These are phyloP conservation scores for Diogma glabrata DNA, from an alignment of 2,888 invertebrate species.

Conservation along the genomic window DNA sequence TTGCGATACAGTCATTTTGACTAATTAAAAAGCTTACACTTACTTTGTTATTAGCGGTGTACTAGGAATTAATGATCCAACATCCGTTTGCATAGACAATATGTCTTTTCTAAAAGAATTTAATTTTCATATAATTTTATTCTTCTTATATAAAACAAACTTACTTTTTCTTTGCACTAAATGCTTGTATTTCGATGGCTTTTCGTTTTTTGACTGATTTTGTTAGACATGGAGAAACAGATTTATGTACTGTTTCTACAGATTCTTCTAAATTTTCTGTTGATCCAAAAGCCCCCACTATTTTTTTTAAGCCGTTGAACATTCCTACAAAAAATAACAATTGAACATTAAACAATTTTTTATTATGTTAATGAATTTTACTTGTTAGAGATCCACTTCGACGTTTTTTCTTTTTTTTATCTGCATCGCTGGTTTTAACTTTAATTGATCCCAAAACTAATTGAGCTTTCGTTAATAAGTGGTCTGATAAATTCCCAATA, in stretches of 20 bases:
- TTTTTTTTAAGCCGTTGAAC: conserved; percentile 64
- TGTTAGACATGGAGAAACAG: conserved; percentile 46
- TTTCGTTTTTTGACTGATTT: conserved; percentile 55
- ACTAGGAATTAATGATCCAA: conserved; percentile 42
- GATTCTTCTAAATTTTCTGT: conserved; percentile 36
- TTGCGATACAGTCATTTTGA: too few species aligned
- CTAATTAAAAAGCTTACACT: too few species aligned
- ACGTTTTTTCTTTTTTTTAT: conserved; percentile 61
- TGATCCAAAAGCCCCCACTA: conserved; percentile 51
- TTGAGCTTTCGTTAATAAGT: conserved; percentile 39
- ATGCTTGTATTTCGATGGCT: conserved; percentile 42
- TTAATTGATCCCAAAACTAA: conserved; percentile 22
- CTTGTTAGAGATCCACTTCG: conserved; percentile 79
- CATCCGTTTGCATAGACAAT: conserved; percentile 40
- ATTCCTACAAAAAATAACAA: conserved; percentile 48
- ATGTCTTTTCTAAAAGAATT: conserved; percentile 47
- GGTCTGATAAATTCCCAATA: conserved; percentile 62
- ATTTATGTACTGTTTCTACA: conserved; percentile 34
- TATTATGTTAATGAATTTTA: conserved; percentile 33
- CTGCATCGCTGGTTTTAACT: conserved; percentile 24
- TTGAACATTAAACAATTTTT: too few species aligned
- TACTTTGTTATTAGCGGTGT: conserved; percentile 49
- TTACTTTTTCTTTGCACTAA: conserved; percentile 58
- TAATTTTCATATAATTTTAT: too few species aligned
- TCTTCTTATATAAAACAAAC: conserved; percentile 7